These are phyloP conservation scores for Alentia gelatinosa DNA, from an alignment of 2,888 invertebrate genomes.

Conservation along the genomic window DNA sequence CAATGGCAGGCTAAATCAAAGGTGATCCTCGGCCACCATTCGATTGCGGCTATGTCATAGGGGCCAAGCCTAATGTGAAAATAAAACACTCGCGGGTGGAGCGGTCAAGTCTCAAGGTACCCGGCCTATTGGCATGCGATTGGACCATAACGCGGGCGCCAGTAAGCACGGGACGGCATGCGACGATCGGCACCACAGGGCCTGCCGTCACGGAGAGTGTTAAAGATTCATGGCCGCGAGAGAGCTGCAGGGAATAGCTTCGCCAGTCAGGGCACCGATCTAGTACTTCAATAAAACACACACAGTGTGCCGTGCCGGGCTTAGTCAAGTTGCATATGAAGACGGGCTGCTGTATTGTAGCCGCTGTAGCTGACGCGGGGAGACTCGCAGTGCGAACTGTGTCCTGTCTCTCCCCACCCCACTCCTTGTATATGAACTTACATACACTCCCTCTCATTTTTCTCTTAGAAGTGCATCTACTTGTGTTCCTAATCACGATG, in stretches of 20 bases:
- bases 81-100: background rate
- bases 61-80: constrained; percentile 26
- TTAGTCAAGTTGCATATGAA: background rate
- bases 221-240: constrained; percentile 6
- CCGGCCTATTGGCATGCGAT: constrained; percentile 22
- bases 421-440: background rate
- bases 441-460: no score
- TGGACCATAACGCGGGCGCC: background rate
- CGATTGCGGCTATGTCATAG: background rate
- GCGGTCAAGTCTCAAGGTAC: background rate
- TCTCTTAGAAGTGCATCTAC: no score
- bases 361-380: no score
- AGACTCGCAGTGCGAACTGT: no score
- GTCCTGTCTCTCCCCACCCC: no score
- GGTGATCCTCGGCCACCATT: background rate
- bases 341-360: background rate
- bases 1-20: background rate
- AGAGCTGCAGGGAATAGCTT: background rate
- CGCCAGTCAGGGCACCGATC: background rate
- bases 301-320: background rate
- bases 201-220: constrained; percentile 2
- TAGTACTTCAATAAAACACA: constrained; percentile 3
- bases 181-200: background rate
- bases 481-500: no score
- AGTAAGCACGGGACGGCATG: background rate